phyloP scores from a whole-genome alignment of 2,797 vertebrate genomes.

The Sebastes minor region DNA sequence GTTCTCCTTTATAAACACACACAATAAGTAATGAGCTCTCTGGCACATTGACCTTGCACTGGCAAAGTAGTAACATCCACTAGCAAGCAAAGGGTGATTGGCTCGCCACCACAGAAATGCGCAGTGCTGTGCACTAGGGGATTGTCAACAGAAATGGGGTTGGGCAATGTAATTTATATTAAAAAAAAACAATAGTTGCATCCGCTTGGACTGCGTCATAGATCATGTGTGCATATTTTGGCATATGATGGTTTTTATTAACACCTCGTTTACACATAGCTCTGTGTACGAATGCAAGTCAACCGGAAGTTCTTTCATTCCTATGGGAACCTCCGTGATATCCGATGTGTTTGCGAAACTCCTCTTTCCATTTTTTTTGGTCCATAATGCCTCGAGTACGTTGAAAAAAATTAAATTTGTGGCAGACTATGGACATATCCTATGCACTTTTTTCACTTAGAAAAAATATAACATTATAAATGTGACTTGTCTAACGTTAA shows the following conservation, averaged over 20 bases:
- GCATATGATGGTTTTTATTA: not conserved
- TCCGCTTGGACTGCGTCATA: not conserved
- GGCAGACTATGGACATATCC: fast-evolving
- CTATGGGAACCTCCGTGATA: no score
- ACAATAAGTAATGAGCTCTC: conserved; percentile 32
- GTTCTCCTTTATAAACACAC: conserved; percentile 7
- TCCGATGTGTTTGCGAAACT: no score
- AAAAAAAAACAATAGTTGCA: not conserved
- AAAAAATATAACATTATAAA: no score
- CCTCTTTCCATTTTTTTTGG: no score
- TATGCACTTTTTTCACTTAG: no score
- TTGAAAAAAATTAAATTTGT: no score
- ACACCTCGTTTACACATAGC: not conserved
- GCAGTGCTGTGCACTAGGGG: not conserved
- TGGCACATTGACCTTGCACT: conserved; percentile 22
- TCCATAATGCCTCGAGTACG: no score
- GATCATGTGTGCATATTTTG: not conserved
- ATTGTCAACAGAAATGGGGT: not conserved
- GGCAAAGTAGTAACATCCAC: conserved; percentile 13
- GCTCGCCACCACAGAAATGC: not conserved
- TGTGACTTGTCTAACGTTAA: no score
- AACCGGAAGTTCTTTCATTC: no score
- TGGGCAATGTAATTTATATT: not conserved
- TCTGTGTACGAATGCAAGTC: no score
- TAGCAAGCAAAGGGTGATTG: not conserved